phyloP scores from a whole-genome alignment of 2,113 vertebrate genomes.

The Grus americana region DNA sequence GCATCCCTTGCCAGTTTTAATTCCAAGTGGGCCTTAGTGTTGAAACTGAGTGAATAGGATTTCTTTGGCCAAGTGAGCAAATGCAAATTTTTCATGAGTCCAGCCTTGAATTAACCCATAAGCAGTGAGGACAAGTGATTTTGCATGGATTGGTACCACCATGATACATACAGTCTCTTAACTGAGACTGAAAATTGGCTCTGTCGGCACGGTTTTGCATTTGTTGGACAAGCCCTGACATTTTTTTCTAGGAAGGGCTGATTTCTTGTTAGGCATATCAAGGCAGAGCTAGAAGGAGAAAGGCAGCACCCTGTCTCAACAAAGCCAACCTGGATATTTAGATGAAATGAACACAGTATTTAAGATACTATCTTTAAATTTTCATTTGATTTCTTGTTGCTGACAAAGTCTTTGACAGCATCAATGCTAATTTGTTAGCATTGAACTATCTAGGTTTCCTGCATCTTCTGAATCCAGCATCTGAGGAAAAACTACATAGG shows the following conservation, averaged over 20 bases:
- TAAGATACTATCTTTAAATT: background rate
- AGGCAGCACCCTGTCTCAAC: background rate
- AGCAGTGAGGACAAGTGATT: background rate
- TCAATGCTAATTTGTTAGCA: too few species aligned
- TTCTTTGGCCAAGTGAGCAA: background rate
- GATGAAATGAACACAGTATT: background rate
- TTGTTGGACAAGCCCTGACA: background rate
- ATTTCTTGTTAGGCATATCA: background rate
- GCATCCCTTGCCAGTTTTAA: too few species aligned
- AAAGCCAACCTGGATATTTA: background rate
- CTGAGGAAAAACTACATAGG: background rate
- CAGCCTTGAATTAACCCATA: background rate
- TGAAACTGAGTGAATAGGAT: background rate
- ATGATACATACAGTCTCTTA: background rate
- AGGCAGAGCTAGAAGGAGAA: background rate
- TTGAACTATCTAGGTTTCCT: background rate
- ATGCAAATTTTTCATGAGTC: background rate
- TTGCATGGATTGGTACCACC: background rate
- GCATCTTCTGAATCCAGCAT: background rate
- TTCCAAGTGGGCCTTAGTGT: too few species aligned
- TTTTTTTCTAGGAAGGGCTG: background rate
- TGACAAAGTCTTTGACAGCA: background rate
- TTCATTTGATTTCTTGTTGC: background rate
- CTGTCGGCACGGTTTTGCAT: background rate
- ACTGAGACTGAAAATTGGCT: background rate